Evolutionary conservation across 2,113 vertebrate genomes (phyloP).

Genomic region (Strix uralensis): DNA sequence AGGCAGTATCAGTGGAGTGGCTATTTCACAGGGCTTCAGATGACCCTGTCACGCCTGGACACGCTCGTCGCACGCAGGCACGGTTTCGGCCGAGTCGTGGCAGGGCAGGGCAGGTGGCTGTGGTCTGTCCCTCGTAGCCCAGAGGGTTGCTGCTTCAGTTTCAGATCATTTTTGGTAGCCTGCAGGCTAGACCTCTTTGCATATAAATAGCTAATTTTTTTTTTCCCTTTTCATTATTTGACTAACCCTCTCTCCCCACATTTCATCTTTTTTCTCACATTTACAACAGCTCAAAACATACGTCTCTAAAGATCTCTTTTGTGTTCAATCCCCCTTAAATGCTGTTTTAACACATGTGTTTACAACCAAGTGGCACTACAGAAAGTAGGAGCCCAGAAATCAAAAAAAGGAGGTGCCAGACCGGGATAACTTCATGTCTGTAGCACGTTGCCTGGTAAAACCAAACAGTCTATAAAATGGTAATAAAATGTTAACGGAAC

Average conservation of each 20-base stretch:
- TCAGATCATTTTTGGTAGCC: neutral
- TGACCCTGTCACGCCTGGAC: neutral
- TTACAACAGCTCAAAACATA: neutral
- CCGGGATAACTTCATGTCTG: neutral
- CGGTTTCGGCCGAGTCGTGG: fast-evolving
- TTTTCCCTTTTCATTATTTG: neutral
- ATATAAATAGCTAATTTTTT: conserved; percentile 1
- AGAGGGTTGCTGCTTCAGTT: neutral
- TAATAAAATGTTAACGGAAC: neutral
- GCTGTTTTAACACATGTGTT: neutral
- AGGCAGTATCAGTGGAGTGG: fast-evolving
- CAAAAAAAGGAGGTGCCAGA: neutral
- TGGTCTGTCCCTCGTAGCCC: neutral
- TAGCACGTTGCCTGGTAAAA: neutral
- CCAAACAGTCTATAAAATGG: neutral
- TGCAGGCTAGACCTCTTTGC: neutral
- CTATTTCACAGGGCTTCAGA: neutral
- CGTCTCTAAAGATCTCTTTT: neutral
- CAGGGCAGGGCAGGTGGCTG: conserved; percentile 1
- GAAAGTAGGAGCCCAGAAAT: neutral
- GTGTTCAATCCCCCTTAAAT: neutral
- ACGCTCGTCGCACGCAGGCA: fast-evolving
- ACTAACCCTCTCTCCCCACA: neutral
- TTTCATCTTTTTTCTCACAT: neutral
- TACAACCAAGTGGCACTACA: neutral